Evolutionary conservation across 2,113 vertebrate genomes (phyloP), one percentile per base, ranked within the genome.

Genomic region (Calyptomena viridis): DNA sequence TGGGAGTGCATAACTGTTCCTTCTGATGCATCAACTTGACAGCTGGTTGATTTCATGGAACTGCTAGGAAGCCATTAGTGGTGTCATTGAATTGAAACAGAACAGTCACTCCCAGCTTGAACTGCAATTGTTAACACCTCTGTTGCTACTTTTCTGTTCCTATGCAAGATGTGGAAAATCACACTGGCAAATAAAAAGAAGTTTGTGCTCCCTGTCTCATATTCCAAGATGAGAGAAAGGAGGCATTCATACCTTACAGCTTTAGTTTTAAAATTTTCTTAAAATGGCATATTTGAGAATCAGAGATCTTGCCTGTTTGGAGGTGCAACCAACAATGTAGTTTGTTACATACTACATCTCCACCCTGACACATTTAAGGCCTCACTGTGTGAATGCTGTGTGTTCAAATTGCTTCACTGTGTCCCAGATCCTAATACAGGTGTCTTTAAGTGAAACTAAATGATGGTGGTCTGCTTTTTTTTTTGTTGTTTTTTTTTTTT

Each of bases 41-140:
- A 99, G 99, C 99, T 99, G 99, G 98, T 98, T 99, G 99, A 99
- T 99, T 99, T 99, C 98, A 98, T 99, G 98, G 99, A 98, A 98
- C 98, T 99, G 98, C 99, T 99, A 98, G 99, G 99, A 99, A 99
- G 98, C 99, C 99, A 99, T 99, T 99, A 99, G 99, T 98, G 98
- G 97, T 98, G 98, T 98, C 98, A 98, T 98, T 99, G 99, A 99
- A 99, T 99, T 99, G 98, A 99, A 98, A 99, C 98, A 98, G 98
- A 99, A 98, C 98, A 97, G 98, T 98, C 98, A 98, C 98, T 99
- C 98, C 97, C 98, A 98, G 98, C 98, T 98, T 98, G 98, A 98
- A 96, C 98, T 98, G 98, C 98, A 96, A 62, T 98, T 98, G 97
- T 97, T 98, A 98, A 98, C 98, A 97, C 98, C 98, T 99, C 98